Evolutionary conservation across 2,797 vertebrate genomes (phyloP).

Genomic region (Salmo trutta): DNA sequence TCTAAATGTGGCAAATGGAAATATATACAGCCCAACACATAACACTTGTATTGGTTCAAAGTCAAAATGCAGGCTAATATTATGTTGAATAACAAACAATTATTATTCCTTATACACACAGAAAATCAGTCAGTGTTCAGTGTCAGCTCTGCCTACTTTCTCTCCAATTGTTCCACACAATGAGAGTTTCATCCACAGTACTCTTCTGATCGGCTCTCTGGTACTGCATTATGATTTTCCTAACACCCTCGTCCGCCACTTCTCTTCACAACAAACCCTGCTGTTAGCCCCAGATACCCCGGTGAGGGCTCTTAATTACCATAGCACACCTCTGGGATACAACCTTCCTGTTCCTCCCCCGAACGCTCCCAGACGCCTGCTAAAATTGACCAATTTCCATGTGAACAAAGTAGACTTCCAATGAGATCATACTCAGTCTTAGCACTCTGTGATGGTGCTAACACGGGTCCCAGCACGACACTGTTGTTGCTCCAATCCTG

Average conservation of each 20-base stretch:
- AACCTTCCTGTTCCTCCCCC: constrained; percentile 75
- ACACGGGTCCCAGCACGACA: constrained; percentile 87
- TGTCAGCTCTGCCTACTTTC: constrained; percentile 28
- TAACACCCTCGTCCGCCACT: constrained; percentile 74
- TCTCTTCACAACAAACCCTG: constrained; percentile 80
- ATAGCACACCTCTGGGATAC: constrained; percentile 76
- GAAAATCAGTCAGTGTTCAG: constrained; percentile 37
- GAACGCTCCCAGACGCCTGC: constrained; percentile 75
- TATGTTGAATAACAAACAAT: not conserved
- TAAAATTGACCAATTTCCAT: constrained; percentile 86
- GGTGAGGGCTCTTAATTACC: constrained; percentile 82
- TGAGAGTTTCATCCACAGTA: constrained; percentile 45
- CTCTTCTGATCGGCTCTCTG: constrained; percentile 51
- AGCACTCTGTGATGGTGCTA: constrained; percentile 91
- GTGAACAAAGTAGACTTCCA: constrained; percentile 86
- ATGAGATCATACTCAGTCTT: constrained; percentile 86
- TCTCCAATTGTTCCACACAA: constrained; percentile 55
- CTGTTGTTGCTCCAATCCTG: constrained; percentile 79
- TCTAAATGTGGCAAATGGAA: not conserved
- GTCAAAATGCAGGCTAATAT: not conserved
- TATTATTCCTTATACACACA: constrained; percentile 31
- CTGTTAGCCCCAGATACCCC: constrained; percentile 80
- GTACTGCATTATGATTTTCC: constrained; percentile 68
- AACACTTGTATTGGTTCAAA: constrained; percentile 2
- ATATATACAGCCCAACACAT: constrained; percentile 1